Evolutionary conservation across 2,797 vertebrate genomes (phyloP), one percentile per base, ranked within the genome.

Genomic region (Arrhamphus sclerolepis): DNA sequence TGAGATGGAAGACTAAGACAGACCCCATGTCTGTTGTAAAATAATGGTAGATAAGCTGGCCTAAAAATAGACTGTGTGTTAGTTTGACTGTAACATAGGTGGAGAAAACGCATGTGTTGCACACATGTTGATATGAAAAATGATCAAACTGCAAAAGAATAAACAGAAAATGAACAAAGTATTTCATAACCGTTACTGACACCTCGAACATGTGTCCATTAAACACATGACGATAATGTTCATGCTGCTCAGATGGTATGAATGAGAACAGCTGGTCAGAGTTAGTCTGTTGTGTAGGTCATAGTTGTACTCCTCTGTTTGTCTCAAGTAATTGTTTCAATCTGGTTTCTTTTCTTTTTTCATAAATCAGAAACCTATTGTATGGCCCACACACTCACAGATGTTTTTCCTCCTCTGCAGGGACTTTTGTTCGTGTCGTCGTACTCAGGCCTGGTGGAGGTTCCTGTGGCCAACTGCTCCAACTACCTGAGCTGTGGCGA

Each of bases 401-500:
- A 0, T 46, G 13, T 18, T 18, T 28, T n/a, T 4, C 24, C 9
- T 57, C 51, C 9, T 19, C 60, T 3, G 0, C 83, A 98, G 96
- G 94, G 93, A 2, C 69, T 96, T 40, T 69, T 98, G 65, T 97
- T 96, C 0, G 93, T 93, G 4, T 92, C 94, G 2, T 96, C 95
- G 0, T 87, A 94, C 59, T 84, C 91, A 0, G 91, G 92, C 0
- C 85, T 98, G 42, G 93, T 93, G 49, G 95, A 97, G 86, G 92
- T 97, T 52, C 93, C 95, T 0, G 92, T 96, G 1, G 94, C 95
- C 57, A 97, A 95, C 89, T 98, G 96, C 74, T 94, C 94, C 68
- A 91, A 96, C 59, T 96, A 98, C 75, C 85, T 21, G 75, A 96
- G 90, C 89, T 98, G 96, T 1, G 95, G 95, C 1, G 95, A 97